Base-by-base conservation (phyloP, 2,888 invertebrate genomes). In the Heteropelma amictum region DNA sequence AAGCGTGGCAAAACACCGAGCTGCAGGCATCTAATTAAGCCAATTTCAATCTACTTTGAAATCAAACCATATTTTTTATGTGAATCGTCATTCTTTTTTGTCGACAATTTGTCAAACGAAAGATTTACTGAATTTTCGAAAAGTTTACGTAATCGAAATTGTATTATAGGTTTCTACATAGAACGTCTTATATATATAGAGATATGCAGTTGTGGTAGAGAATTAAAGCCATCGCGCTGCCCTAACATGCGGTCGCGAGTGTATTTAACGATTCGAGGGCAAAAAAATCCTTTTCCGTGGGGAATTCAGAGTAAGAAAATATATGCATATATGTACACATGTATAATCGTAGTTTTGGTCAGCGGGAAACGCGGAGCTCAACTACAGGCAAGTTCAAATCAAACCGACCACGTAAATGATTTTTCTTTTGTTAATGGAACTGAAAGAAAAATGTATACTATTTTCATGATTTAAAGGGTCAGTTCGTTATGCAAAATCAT, bases 231-330 rank as follows among this genome's bases (percentile, higher is more conserved):
- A 30, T 42, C 26, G 42, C n/a, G 58, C 42, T 35, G 53, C 63
- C 47, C 58, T 64, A 28, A 53, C 53, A 38, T 74, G 71, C 74
- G 77, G 79, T 77, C 73, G 74, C 72, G 77, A 67, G 74, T 79
- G 74, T 79, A 75, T 79, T 79, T 79, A 77, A 72, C 77, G 77
- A 71, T 76, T 77, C 61, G n/a, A 54, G 61, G 33, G 53, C 53
- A 72, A 56, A 38, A 33, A 30, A 30, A 35, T 19, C 42, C 68
- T 38, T 23, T 3, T 4, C 70, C 65, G 51, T 35, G 26, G 72
- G 54, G 45, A 69, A 70, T 64, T 54, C 67, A 67, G 58, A 64
- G 71, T 54, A 33, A 69, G 69, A 68, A 72, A 58, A 58, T 58
- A 40, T 58, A 51, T 49, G 30, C 28, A 68, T 45, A 19, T 19